Base-by-base conservation (phyloP, 2,888 invertebrate species). In the Caenorhabditis imperialis region DNA sequence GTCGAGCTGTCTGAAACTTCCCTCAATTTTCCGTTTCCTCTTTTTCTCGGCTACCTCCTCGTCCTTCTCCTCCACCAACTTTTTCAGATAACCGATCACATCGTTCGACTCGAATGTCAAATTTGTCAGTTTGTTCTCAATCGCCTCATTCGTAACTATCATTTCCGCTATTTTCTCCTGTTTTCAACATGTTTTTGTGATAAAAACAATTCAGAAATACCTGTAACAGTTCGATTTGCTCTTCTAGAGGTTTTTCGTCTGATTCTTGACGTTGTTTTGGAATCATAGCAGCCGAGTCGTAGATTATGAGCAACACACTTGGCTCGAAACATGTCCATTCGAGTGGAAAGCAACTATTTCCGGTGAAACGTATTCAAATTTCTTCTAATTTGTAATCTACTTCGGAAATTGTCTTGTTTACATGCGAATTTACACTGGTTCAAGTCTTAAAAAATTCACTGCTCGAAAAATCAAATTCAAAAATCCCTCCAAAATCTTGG, bases 71-170 rank as follows among this genome's bases (percentile, higher is more conserved):
- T 76, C 71, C 22, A 77, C 63, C 51, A 71, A 51, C 14, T 65
- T 65, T 57, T 70, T 65, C 50, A 71, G 38, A 51, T 77, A 78
- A 62, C 62, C 44, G 20, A 78, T 78, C 57, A 78, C 75, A 58
- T 78, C 78, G 67, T 78, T 78, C 42, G 75, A 70, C 40, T 78
- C 75, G 63, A 78, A 78, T 50, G 75, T 74, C 23, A 71, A 53
- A 38, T 78, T 71, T 6, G 78, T 73, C 47, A 75, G 38, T 30
- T 73, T 47, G 38, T 58, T 67, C 50, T 75, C 72, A 5, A 62
- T 57, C 37, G 54, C 54, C 47, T 78, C 78, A 65, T 75, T 75
- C 40, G 63, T 50, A 6, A 78, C 72, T 38, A 78, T 75, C 48
- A 78, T 33, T 37, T 75, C 63, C 1, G 78, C 72, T 12, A 78